These are phyloP conservation scores for Argyrosomus regius DNA, from an alignment of 2,797 vertebrate genomes.

Conservation along the genomic window DNA sequence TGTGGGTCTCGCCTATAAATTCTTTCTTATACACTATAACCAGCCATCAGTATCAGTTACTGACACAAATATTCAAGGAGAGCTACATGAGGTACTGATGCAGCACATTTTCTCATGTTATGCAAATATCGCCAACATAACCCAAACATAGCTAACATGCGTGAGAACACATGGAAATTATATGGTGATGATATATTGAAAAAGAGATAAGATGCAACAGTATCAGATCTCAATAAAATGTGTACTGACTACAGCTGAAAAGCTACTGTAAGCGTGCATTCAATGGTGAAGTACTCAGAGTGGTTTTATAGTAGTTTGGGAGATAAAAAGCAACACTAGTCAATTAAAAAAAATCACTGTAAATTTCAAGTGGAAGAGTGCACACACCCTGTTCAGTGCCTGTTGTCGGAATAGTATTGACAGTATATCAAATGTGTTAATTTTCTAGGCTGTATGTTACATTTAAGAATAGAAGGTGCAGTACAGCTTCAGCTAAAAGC, in stretches of 20 bases:
- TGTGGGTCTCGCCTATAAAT: background rate
- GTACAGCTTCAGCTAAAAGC: background rate
- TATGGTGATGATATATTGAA: background rate
- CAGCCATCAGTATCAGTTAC: background rate
- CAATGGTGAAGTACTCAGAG: background rate
- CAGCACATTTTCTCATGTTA: background rate
- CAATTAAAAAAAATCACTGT: background rate
- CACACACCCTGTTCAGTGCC: conserved; percentile 10
- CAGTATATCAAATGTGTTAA: background rate
- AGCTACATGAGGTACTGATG: conserved; percentile 13
- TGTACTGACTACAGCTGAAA: background rate
- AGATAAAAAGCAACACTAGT: background rate
- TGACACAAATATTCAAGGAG: conserved; percentile 2
- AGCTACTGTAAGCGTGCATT: background rate
- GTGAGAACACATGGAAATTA: background rate
- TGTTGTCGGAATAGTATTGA: background rate
- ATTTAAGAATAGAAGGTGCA: background rate
- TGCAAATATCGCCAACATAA: conserved; percentile 16
- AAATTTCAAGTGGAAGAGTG: background rate
- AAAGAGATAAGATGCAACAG: background rate
- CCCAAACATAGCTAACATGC: background rate
- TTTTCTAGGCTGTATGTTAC: background rate
- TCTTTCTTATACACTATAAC: conserved; percentile 4
- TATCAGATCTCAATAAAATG: background rate
- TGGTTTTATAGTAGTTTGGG: background rate